These are phyloP conservation scores for Clarias magur DNA, from an alignment of 2,113 vertebrate species.

Conservation along the genomic window DNA sequence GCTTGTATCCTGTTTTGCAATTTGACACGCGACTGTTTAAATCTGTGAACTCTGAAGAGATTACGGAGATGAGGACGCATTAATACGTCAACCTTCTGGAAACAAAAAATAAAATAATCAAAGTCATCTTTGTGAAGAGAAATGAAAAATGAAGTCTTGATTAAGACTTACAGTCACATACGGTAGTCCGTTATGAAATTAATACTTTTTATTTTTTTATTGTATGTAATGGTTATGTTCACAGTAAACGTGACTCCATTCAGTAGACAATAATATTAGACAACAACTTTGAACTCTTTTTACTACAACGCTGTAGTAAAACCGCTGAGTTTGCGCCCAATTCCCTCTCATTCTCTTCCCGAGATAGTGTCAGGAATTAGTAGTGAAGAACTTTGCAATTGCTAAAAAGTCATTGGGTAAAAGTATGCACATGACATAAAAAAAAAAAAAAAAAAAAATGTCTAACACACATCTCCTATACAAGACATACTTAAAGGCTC, in stretches of 20 bases:
- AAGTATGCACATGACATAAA: neutral
- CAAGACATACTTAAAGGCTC: neutral
- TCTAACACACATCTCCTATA: neutral
- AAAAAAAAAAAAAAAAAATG: neutral
- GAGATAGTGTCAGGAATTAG: neutral
- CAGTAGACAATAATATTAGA: neutral
- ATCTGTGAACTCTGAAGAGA: slow-evolving; percentile 71
- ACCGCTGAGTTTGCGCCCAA: neutral
- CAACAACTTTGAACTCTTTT: neutral
- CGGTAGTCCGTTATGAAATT: neutral
- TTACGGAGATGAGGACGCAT: slow-evolving; percentile 67
- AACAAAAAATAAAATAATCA: slow-evolving; percentile 70
- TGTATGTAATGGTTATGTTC: neutral
- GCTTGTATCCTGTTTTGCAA: slow-evolving; percentile 62
- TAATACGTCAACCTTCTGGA: slow-evolving; percentile 70
- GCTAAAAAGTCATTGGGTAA: neutral
- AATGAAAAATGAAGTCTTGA: slow-evolving; percentile 56
- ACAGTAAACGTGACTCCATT: neutral
- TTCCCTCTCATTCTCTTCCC: neutral
- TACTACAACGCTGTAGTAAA: neutral
- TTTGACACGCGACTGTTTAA: slow-evolving; percentile 66
- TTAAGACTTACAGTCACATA: slow-evolving; percentile 62
- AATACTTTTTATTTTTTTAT: neutral
- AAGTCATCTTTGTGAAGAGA: slow-evolving; percentile 57
- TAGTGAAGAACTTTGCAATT: neutral